Percentiles rank a stretch among this genome's conserved stretches.
phyloP scores from a whole-genome alignment of 2,797 vertebrate genomes.

The Onychomys leucogaster region DNA sequence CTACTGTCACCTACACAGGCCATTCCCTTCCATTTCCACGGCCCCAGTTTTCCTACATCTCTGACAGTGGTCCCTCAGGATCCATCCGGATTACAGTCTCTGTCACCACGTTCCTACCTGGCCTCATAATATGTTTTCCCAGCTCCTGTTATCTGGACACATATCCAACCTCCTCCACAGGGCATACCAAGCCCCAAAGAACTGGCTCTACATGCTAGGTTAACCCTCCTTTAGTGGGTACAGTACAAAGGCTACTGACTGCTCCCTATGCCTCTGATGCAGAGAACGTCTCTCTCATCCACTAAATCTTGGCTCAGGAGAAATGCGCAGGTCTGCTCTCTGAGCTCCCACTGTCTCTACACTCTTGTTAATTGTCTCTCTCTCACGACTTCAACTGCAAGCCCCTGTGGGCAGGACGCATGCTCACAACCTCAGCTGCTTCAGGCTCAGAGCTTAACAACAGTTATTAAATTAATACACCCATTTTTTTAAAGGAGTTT shows the following conservation, averaged over 20 bases:
- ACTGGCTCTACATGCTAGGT: background rate
- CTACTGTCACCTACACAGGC: background rate
- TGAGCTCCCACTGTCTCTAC: background rate
- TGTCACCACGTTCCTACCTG: background rate
- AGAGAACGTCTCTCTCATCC: background rate
- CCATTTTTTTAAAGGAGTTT: background rate
- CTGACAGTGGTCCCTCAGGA: background rate
- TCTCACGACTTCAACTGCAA: background rate
- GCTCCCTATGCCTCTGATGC: background rate
- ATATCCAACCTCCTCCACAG: background rate
- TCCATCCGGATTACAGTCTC: background rate
- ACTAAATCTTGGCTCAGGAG: background rate
- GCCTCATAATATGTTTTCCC: background rate
- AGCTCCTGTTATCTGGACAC: background rate
- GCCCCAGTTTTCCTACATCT: background rate
- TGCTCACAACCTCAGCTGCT: background rate
- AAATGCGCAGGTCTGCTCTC: background rate
- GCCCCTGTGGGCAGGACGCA: background rate
- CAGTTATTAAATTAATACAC: conserved; percentile 25
- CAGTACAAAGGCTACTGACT: background rate
- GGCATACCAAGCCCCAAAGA: background rate
- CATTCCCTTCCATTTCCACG: background rate
- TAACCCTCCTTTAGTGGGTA: background rate
- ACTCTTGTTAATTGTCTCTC: background rate
- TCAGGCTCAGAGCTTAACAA: background rate